Evolutionary conservation across 2,797 vertebrate species (phyloP), one percentile per base, ranked within the genome.

Genomic region (Coluber constrictor): DNA sequence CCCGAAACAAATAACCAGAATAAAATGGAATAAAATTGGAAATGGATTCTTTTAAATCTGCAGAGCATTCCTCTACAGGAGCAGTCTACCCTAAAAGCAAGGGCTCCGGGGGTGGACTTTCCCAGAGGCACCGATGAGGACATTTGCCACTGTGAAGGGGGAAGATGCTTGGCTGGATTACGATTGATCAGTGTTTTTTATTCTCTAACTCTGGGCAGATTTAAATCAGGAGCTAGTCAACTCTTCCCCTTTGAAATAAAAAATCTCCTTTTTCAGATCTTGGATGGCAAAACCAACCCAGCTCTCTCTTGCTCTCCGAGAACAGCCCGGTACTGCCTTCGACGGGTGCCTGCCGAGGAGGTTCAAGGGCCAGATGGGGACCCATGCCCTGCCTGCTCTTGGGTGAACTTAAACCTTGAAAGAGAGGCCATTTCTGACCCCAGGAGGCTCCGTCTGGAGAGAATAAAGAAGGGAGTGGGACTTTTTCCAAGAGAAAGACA

Each of bases 341-440:
- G 0, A 2, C 1, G 37, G 70, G 29, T 5, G 8, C 7, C 18
- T 79, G 37, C 20, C 4, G 1, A 47, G 37, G 12, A 0, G 9
- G 37, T 11, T 47, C 37, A 0, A 83, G 20, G 20, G 37, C 37
- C 32, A 23, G 37, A 11, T 1, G 37, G 37, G 1, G 20, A 0
- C 3, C 1, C 1, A 2, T 8, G 66, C 3, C 0, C 16, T 6
- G 12, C 89, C 43, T 2, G 5, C 25, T 32, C 7, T 3, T 20
- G 32, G 3, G 54, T 18, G 32, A 12, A n/a, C 25, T 37, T 37
- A 15, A 9, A 55, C 29, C 61, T 13, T 4, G 16, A 16, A 3
- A 6, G 29, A 32, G n/a, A 25, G 1, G 43, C 11, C 0, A 0
- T 13, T 47, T 4, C 11, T 27, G 47, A 86, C 47, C 70, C 47